A percentile compares a stretch with the other conserved stretches of the same genome.
Evolutionary conservation across 2,797 vertebrate species (phyloP).

Genomic region (Myotis findleyi): DNA sequence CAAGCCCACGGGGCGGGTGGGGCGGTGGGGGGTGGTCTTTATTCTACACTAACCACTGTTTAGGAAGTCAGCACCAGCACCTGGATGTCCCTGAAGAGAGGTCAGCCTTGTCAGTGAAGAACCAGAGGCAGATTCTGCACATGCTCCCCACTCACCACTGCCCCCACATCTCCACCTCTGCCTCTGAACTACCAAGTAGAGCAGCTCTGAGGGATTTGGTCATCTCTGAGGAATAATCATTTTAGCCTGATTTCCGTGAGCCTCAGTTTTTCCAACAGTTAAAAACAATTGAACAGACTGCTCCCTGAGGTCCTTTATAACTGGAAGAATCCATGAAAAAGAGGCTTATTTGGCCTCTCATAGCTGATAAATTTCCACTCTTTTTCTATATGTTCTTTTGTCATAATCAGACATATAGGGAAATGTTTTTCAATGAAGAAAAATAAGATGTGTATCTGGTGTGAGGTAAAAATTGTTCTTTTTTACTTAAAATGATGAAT

Average conservation of each 20-base stretch:
- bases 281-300: neutral
- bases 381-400: neutral
- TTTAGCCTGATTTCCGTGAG: neutral
- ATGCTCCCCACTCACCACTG: fast-evolving
- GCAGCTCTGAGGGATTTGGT: neutral
- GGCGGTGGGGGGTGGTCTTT: too few species aligned
- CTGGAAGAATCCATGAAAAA: neutral
- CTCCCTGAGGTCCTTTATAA: neutral
- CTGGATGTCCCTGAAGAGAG: fast-evolving
- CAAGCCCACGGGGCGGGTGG: fast-evolving
- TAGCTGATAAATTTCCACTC: neutral
- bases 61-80: neutral
- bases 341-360: neutral
- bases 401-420: neutral
- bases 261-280: neutral
- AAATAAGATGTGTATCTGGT: neutral
- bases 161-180: neutral
- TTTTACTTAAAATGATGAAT: neutral
- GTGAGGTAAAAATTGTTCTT: neutral
- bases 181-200: neutral
- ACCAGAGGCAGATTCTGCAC: too few species aligned
- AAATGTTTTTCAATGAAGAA: neutral
- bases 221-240: neutral
- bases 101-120: fast-evolving
- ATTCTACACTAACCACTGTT: neutral